Evolutionary conservation across 2,888 invertebrate genomes (phyloP).

Genomic region (Brenthis ino): DNA sequence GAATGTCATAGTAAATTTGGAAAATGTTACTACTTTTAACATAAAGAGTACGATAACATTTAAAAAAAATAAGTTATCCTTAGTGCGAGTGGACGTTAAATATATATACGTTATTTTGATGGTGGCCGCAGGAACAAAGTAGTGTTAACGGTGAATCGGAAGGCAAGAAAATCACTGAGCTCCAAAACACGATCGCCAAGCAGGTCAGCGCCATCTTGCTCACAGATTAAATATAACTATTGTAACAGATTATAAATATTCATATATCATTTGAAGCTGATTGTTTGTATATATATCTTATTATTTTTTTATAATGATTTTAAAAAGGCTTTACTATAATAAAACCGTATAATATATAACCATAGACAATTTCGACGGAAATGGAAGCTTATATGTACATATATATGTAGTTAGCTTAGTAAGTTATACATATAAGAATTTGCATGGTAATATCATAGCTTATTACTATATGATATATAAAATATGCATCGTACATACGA

Average conservation of each 20-base stretch:
- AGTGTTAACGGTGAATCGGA: conserved; percentile 75
- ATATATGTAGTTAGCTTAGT: no score
- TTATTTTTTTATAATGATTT: background rate
- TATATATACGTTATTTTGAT: conserved; percentile 50
- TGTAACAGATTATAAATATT: conserved; percentile 22
- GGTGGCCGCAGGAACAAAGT: conserved; percentile 71
- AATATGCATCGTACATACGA: no score
- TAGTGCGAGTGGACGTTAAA: conserved; percentile 38
- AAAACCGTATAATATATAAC: no score
- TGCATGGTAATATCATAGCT: no score
- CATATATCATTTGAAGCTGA: conserved; percentile 3
- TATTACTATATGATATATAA: no score
- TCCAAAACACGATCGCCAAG: conserved; percentile 93
- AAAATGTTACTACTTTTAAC: no score
- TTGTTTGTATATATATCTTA: background rate
- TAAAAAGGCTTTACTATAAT: no score
- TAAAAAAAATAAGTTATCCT: background rate
- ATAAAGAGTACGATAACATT: no score
- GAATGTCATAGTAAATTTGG: no score
- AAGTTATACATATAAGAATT: no score
- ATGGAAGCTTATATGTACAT: no score
- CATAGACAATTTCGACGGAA: no score
- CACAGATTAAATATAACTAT: conserved; percentile 28
- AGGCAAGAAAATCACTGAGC: conserved; percentile 86
- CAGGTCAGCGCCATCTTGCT: conserved; percentile 82